Conservation (phyloP, 2,888 invertebrate species). For the Tromatobia lineatoria region DNA sequence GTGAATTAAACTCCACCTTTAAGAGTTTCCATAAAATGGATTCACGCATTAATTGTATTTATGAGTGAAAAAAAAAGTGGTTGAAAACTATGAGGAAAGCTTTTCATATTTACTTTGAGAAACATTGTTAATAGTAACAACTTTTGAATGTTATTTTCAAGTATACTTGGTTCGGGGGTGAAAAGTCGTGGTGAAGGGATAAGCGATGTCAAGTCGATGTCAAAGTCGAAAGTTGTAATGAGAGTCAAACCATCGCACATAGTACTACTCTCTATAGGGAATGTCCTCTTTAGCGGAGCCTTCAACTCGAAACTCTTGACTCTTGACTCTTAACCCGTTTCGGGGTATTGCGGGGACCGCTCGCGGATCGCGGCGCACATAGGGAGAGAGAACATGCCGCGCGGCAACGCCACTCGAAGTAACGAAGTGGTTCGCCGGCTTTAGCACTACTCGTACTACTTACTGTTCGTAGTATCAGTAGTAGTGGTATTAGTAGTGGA, state of each 20-base stretch:
- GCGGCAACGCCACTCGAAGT: slow-evolving; percentile 75
- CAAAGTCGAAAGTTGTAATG: slow-evolving; percentile 31
- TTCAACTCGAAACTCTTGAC: slow-evolving; percentile 77
- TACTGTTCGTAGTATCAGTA: neutral
- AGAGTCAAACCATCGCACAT: slow-evolving; percentile 2
- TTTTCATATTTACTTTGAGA: neutral
- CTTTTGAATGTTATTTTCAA: slow-evolving; percentile 7
- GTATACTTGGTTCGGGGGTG: neutral
- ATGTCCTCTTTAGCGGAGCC: slow-evolving; percentile 76
- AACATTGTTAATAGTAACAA: slow-evolving; percentile 7
- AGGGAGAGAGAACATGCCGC: slow-evolving; percentile 53
- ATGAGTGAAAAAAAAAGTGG: slow-evolving; percentile 9
- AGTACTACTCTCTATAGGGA: slow-evolving; percentile 41
- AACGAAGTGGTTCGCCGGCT: slow-evolving; percentile 76
- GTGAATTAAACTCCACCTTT: neutral
- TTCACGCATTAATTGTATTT: neutral
- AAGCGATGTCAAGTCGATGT: slow-evolving; percentile 49
- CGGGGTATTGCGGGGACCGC: slow-evolving; percentile 60
- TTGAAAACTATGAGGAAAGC: neutral
- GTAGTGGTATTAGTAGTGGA: neutral
- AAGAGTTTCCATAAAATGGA: neutral
- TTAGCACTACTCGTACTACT: slow-evolving; percentile 59
- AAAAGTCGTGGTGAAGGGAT: slow-evolving; percentile 25
- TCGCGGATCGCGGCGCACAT: slow-evolving; percentile 64
- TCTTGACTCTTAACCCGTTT: slow-evolving; percentile 80